A percentile compares a stretch with the other conserved stretches of the same genome.
phyloP scores from a whole-genome alignment of 2,113 vertebrate genomes.

The Opisthocomus hoazin region DNA sequence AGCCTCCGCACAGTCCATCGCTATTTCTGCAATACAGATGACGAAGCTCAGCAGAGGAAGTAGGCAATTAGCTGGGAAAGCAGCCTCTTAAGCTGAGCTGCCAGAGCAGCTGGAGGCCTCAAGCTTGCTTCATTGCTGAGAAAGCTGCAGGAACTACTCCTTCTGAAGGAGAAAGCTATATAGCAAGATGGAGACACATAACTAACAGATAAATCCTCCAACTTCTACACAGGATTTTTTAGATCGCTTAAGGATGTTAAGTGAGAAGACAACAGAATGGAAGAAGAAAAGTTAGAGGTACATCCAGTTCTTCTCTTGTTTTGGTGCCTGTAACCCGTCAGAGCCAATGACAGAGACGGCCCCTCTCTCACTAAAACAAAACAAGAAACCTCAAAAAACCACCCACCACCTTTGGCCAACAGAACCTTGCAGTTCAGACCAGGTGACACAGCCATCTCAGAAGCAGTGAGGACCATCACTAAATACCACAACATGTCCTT shows the following conservation, averaged over 20 bases:
- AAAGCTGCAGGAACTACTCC: background rate
- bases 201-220: background rate
- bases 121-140: background rate
- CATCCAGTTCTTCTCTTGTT: background rate
- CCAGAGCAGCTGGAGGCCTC: constrained; percentile 52
- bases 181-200: background rate
- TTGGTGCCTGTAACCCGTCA: background rate
- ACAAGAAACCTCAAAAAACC: background rate
- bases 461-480: background rate
- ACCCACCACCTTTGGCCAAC: background rate
- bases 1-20: background rate
- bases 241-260: background rate
- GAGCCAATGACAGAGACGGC: background rate
- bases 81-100: constrained; percentile 12
- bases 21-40: constrained; percentile 31
- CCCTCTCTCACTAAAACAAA: background rate
- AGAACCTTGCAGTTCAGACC: background rate
- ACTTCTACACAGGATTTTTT: background rate
- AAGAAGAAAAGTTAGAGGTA: background rate
- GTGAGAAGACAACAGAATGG: background rate
- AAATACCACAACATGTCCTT: background rate
- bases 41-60: constrained; percentile 53
- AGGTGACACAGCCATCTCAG: background rate
- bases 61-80: constrained; percentile 52
- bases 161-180: background rate